These are phyloP conservation scores for Monodelphis domestica DNA, from an alignment of 2,797 vertebrate genomes.

Conservation along the genomic window DNA sequence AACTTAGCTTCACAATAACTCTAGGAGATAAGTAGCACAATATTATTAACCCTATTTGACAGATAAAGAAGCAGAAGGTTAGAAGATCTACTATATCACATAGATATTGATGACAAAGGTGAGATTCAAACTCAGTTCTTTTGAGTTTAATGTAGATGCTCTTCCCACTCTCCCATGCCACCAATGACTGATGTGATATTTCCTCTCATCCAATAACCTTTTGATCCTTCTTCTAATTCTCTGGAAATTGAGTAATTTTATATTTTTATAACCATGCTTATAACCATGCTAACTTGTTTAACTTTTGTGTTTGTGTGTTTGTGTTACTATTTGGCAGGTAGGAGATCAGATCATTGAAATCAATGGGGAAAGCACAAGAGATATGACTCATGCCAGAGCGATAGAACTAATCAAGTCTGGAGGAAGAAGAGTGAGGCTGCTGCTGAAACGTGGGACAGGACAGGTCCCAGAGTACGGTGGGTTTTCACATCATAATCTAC, in stretches of 20 bases:
- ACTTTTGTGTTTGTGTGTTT: slow-evolving; percentile 73
- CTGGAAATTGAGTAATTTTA: slow-evolving; percentile 69
- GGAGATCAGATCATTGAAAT: slow-evolving; percentile 99
- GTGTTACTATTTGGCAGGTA: slow-evolving; percentile 88
- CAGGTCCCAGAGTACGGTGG: slow-evolving; percentile 99
- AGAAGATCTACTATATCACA: slow-evolving; percentile 23
- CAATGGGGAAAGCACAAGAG: slow-evolving; percentile 97
- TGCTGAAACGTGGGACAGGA: slow-evolving; percentile 96
- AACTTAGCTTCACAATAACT: neutral
- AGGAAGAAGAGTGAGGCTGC: slow-evolving; percentile 93
- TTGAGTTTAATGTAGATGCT: neutral
- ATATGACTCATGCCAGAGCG: slow-evolving; percentile 97
- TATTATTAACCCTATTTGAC: neutral
- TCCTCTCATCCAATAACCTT: slow-evolving; percentile 66
- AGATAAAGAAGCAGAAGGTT: neutral
- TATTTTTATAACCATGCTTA: slow-evolving; percentile 61
- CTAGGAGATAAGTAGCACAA: neutral
- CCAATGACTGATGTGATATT: neutral
- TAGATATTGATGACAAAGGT: slow-evolving; percentile 58
- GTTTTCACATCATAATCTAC: slow-evolving; percentile 82
- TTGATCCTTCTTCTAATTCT: slow-evolving; percentile 55
- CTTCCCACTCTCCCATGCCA: neutral
- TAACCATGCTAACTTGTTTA: slow-evolving; percentile 77
- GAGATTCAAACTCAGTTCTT: neutral
- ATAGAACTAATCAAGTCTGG: slow-evolving; percentile 99